Conservation (phyloP, 2,797 vertebrate genomes). For the Knipowitschia caucasica region DNA sequence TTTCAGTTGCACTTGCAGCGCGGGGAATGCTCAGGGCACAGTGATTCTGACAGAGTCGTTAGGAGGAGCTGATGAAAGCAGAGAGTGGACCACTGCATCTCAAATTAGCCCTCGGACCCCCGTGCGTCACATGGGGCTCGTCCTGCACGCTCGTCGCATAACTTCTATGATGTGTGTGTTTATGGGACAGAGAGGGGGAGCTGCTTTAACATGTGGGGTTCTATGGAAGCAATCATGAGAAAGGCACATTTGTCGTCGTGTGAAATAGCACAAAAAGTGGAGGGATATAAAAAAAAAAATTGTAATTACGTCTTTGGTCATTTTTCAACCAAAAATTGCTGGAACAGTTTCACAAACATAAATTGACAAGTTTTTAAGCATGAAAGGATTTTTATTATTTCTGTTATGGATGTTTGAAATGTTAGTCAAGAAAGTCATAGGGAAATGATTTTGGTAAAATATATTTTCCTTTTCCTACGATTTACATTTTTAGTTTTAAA, state of each 20-base stretch:
- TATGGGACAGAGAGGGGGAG: slow-evolving; percentile 19
- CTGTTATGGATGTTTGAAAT: too few relatives aligned
- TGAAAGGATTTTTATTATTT: too few relatives aligned
- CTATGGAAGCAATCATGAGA: slow-evolving; percentile 17
- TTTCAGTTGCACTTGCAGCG: slow-evolving; percentile 59
- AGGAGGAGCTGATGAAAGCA: slow-evolving; percentile 78
- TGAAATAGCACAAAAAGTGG: neutral
- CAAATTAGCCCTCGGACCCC: slow-evolving; percentile 71
- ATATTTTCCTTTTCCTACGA: too few relatives aligned
- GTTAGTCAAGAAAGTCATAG: too few relatives aligned
- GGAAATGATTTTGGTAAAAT: too few relatives aligned
- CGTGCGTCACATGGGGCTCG: slow-evolving; percentile 53
- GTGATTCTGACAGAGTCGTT: slow-evolving; percentile 74
- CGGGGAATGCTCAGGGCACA: slow-evolving; percentile 45
- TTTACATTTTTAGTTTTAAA: too few relatives aligned
- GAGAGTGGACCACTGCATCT: slow-evolving; percentile 71
- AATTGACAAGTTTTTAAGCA: too few relatives aligned
- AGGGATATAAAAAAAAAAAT: neutral
- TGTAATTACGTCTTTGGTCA: too few relatives aligned
- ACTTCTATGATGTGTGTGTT: slow-evolving; percentile 9
- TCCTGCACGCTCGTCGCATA: slow-evolving; percentile 57
- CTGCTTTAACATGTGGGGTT: slow-evolving; percentile 9
- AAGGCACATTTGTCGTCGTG: slow-evolving; percentile 14
- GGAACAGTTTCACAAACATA: too few relatives aligned
- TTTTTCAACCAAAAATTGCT: too few relatives aligned